Evolutionary conservation across 2,797 vertebrate species (phyloP), one percentile per base, ranked within the genome.

Genomic region (Aphelocoma californica): DNA sequence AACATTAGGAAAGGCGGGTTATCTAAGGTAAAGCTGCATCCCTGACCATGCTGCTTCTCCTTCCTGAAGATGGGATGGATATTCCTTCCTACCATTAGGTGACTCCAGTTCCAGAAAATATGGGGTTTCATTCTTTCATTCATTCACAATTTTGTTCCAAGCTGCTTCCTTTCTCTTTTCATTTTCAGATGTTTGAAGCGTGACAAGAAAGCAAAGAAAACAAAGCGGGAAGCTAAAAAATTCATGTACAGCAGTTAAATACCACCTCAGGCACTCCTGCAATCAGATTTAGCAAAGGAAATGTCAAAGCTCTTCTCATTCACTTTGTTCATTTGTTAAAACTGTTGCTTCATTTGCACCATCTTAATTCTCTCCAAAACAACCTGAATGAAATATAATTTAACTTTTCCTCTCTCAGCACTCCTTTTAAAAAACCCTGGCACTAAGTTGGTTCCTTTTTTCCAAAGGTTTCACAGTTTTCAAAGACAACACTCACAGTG

Each of bases 121-220:
- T 0, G 0, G 24, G 34, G 5, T 24, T 67, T 83, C 16, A 3
- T 11, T 64, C 65, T n/a, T n/a, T 18, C 29, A 14, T 50, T 74
- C 62, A 70, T 14, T 70, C 25, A 48, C 50, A 14, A 18, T 34
- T 62, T 48, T 19, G 40, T 71, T 81, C 56, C 69, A 56, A 62
- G 48, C 32, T 24, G 54, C 45, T 83, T 23, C 8, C 10, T 42
- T 71, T 70, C 18, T 36, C 10, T 10, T 40, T 53, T 65, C 66
- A 31, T 15, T 71, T 71, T 19, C 23, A 14, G 18, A 9, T 53
- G 78, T 48, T 18, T 50, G 25, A 87, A 67, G 42, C 36, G 14
- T 44, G 85, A 65, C 74, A 60, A 70, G 60, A 51, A 91, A 95
- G 57, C 50, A 62, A 86, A 81, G 14, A 25, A 91, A 95, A 84